phyloP scores from a whole-genome alignment of 2,888 invertebrate species.

The Drosophila nigricruria region DNA sequence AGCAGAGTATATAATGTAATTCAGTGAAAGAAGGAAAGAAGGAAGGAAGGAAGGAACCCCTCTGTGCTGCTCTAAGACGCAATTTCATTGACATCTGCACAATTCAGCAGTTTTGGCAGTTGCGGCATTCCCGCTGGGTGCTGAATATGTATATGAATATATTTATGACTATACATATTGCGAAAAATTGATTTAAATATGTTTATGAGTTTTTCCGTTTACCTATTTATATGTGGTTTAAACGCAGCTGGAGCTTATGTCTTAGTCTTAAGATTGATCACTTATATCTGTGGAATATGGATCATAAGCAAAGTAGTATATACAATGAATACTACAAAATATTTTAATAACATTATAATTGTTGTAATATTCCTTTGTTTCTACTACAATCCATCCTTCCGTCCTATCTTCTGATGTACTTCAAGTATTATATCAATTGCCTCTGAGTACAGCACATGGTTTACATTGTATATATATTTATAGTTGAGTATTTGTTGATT shows the following conservation, averaged over 20 bases:
- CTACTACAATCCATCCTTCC: not conserved
- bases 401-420: not conserved
- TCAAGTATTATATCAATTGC: too few species aligned
- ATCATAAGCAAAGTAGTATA: not conserved
- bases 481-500: not conserved
- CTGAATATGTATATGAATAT: not conserved
- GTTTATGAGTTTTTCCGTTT: not conserved
- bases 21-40: not conserved
- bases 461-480: not conserved
- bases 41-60: not conserved
- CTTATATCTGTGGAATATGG: not conserved
- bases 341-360: not conserved
- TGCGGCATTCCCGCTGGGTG: constrained; percentile 28
- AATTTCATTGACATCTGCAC: constrained; percentile 15
- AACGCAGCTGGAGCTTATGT: not conserved
- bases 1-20: constrained; percentile 7
- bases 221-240: not conserved
- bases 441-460: not conserved
- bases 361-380: not conserved
- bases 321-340: too few species aligned
- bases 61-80: constrained; percentile 6
- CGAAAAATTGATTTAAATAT: not conserved
- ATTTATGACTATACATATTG: not conserved
- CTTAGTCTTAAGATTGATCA: not conserved
- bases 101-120: constrained; percentile 26